These are phyloP conservation scores for Tympanuchus pallidicinctus DNA, from an alignment of 2,113 vertebrate genomes.

Conservation along the genomic window DNA sequence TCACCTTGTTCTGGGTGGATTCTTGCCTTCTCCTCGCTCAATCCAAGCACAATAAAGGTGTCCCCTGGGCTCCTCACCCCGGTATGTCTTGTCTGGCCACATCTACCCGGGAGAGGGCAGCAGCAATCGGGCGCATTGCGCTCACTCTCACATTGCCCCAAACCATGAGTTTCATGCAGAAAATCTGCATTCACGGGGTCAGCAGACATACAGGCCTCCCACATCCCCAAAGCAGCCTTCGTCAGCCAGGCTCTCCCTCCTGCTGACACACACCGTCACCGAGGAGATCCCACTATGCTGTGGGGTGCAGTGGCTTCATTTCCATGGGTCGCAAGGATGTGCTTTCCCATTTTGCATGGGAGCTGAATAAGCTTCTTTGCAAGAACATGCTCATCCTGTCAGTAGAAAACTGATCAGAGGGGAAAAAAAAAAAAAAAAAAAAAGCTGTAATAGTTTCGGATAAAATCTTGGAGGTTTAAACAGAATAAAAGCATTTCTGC, in stretches of 20 bases:
- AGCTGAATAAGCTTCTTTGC: not conserved
- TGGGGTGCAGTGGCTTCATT: not conserved
- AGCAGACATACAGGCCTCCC: not conserved
- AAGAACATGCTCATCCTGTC: not conserved
- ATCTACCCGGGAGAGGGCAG: constrained; percentile 63
- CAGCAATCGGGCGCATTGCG: not conserved
- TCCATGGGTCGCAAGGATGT: not conserved
- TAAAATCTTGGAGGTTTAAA: not conserved
- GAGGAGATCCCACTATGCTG: too few relatives aligned
- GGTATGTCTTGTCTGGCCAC: not conserved
- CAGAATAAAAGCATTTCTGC: not conserved
- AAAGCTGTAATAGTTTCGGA: not conserved
- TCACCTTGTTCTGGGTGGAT: not conserved
- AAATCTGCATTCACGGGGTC: not conserved
- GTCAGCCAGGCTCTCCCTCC: not conserved
- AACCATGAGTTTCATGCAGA: not conserved
- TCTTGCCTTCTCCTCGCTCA: not conserved
- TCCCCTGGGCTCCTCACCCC: not conserved
- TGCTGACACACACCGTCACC: not conserved
- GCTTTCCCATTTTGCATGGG: not conserved
- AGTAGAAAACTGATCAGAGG: fast-evolving
- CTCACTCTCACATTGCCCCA: not conserved
- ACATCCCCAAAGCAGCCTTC: not conserved
- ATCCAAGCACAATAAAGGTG: not conserved
- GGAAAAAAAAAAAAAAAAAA: too few relatives aligned